Evolutionary conservation across 2,113 vertebrate genomes (phyloP).

Genomic region (Mungos mungo): DNA sequence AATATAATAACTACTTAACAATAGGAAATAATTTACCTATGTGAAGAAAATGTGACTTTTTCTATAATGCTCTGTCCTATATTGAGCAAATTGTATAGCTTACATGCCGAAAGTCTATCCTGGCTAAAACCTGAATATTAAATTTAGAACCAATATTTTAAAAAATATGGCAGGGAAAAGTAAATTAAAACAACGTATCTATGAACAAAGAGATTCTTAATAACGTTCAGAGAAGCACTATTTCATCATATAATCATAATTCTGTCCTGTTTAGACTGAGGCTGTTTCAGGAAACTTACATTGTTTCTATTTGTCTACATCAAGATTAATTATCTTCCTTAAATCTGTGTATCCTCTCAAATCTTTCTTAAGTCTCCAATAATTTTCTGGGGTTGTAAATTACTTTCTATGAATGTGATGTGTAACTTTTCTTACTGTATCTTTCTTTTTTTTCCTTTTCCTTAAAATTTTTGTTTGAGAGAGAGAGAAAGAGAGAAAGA

Average conservation of each 20-base stretch:
- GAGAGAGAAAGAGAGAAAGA: no score
- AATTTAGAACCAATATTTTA: neutral
- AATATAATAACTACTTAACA: neutral
- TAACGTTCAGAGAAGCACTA: neutral
- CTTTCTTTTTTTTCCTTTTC: no score
- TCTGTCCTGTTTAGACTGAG: neutral
- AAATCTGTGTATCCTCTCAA: neutral
- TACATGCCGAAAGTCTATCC: neutral
- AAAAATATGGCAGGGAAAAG: neutral
- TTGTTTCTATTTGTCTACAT: neutral
- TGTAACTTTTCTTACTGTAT: neutral
- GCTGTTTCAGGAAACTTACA: neutral
- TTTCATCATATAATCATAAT: neutral
- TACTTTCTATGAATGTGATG: neutral
- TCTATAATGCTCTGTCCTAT: neutral
- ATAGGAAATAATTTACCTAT: neutral
- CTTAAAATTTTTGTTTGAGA: no score
- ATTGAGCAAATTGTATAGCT: neutral
- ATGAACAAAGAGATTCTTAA: neutral
- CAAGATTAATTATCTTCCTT: constrained; percentile 26
- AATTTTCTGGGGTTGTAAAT: neutral
- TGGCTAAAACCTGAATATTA: neutral
- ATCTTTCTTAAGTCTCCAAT: neutral
- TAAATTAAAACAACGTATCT: neutral
- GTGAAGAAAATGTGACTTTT: neutral